phyloP scores from a whole-genome alignment of 2,888 invertebrate species.

The Zaprionus lineosus region DNA sequence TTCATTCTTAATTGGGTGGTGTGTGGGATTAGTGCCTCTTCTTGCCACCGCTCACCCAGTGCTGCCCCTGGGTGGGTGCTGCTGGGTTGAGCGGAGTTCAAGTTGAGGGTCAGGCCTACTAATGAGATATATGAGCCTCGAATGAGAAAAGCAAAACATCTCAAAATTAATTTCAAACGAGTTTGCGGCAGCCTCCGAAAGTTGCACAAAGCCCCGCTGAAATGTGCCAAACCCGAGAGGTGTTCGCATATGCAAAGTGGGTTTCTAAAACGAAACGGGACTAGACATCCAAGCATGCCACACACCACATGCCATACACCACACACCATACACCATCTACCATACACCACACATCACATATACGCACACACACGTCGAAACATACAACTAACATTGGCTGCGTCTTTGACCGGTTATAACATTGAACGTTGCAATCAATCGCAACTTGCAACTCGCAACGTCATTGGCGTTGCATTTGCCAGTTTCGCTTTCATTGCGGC shows the following conservation, averaged over 20 bases:
- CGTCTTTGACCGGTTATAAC: conserved; percentile 73
- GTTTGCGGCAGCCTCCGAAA: conserved; percentile 50
- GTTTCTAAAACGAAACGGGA: conserved; percentile 64
- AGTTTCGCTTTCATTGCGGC: conserved; percentile 67
- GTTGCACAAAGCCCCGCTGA: conserved; percentile 38
- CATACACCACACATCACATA: no score
- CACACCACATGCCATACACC: no score
- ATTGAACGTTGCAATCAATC: conserved; percentile 45
- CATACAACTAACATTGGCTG: conserved; percentile 8
- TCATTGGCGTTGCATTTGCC: conserved; percentile 52
- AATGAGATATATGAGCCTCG: conserved; percentile 51
- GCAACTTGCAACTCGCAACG: conserved; percentile 52
- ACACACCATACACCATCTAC: no score
- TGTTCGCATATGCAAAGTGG: conserved; percentile 67
- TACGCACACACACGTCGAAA: no score
- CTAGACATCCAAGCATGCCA: conserved; percentile 2
- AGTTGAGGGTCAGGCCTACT: conserved; percentile 68
- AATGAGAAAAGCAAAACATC: conserved; percentile 28
- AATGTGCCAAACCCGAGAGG: conserved; percentile 53
- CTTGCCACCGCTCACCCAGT: no score
- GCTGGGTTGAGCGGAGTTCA: conserved; percentile 48
- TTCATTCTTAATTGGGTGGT: conserved; percentile 3
- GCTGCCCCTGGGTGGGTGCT: no score
- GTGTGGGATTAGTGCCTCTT: conserved; percentile 37
- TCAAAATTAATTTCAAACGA: conserved; percentile 50